phyloP scores from a whole-genome alignment of 1,140 invertebrate genomes.

The Atopsyche davidsoni region DNA sequence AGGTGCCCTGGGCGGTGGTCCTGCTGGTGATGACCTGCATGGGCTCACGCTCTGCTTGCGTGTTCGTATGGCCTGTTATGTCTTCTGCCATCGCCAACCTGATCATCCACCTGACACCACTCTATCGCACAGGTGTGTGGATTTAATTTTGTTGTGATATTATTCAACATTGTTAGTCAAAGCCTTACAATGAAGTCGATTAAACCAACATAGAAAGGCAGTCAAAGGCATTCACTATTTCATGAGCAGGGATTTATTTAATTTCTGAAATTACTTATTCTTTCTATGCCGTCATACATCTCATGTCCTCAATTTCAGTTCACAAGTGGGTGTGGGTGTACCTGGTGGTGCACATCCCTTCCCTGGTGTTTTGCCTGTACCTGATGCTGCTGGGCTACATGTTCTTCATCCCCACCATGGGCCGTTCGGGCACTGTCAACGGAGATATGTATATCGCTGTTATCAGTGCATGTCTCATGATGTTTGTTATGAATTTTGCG shows the following conservation, averaged over 20 bases:
- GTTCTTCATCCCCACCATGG: conserved; percentile 19
- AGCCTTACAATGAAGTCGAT: not conserved
- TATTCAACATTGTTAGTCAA: too few relatives aligned
- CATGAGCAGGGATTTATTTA: too few relatives aligned
- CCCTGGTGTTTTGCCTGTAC: conserved; percentile 17
- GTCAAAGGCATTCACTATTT: too few relatives aligned
- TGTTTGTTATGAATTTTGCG: conserved; percentile 14
- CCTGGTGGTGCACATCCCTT: conserved; percentile 17
- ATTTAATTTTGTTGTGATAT: conserved; percentile 1
- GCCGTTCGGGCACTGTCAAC: conserved; percentile 25
- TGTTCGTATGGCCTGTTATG: conserved; percentile 18
- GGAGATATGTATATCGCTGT: conserved; percentile 24
- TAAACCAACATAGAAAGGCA: not conserved
- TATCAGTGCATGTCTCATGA: conserved; percentile 1
- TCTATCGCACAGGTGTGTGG: conserved; percentile 19
- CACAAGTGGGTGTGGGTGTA: conserved; percentile 26
- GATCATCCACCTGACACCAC: conserved; percentile 20
- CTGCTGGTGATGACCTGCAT: conserved; percentile 19
- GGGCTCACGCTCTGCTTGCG: conserved; percentile 10
- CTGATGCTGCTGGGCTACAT: conserved; percentile 15
- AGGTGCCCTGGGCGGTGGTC: conserved; percentile 15
- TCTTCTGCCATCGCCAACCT: conserved; percentile 21
- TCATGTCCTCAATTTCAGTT: too few relatives aligned
- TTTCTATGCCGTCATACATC: too few relatives aligned
- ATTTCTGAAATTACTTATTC: not conserved